phyloP scores from a whole-genome alignment of 2,797 vertebrate genomes.

The Gallirallus australis region DNA sequence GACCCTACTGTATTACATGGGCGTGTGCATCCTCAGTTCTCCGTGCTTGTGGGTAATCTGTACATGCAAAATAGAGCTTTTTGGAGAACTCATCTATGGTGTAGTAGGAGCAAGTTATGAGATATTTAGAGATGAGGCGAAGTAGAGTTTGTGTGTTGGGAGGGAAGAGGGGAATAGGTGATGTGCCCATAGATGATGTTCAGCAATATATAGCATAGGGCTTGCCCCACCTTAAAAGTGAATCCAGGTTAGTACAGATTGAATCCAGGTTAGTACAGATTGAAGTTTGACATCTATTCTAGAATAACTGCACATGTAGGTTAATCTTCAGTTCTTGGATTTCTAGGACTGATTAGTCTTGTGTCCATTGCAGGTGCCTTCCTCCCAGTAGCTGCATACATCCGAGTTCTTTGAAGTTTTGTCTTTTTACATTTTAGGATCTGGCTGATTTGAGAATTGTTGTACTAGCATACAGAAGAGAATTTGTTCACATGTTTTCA shows the following conservation, averaged over 20 bases:
- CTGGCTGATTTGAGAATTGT: neutral
- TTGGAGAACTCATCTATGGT: neutral
- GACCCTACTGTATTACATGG: neutral
- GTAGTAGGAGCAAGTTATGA: neutral
- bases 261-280: neutral
- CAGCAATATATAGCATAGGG: rapidly evolving
- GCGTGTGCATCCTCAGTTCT: neutral
- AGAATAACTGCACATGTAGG: neutral
- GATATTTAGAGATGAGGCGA: neutral
- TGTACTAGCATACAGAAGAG: neutral
- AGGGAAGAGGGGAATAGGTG: neutral
- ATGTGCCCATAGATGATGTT: neutral
- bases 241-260: neutral
- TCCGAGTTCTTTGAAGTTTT: neutral
- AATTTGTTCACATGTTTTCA: neutral
- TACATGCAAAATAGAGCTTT: neutral
- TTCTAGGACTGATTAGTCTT: neutral
- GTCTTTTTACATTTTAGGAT: neutral
- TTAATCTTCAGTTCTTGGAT: neutral
- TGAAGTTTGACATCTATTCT: neutral
- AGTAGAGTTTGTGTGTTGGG: neutral
- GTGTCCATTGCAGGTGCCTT: neutral
- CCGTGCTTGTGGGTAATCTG: neutral
- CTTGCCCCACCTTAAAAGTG: neutral
- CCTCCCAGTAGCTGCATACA: neutral